phyloP scores from a whole-genome alignment of 2,888 invertebrate species.

The Mesoligia furuncula region DNA sequence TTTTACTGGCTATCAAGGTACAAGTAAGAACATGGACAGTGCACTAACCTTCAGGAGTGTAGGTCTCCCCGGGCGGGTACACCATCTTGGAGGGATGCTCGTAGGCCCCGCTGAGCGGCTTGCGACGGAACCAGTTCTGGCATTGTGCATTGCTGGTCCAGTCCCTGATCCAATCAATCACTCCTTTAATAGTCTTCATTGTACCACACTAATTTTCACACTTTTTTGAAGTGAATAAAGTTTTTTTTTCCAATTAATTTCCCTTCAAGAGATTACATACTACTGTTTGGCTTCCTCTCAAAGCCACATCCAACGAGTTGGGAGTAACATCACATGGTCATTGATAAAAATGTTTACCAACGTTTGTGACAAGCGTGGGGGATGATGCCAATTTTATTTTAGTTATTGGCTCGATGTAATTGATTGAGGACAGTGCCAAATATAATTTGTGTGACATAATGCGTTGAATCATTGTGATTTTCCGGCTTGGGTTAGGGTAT shows the following conservation, averaged over 20 bases:
- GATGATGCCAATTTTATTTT: slow-evolving; percentile 57
- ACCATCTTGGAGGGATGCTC: slow-evolving; percentile 98
- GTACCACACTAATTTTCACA: slow-evolving; percentile 10
- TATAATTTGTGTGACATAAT: slow-evolving; percentile 54
- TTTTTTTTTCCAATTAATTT: slow-evolving; percentile 30
- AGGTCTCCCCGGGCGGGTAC: slow-evolving; percentile 95
- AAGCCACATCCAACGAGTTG: slow-evolving; percentile 42
- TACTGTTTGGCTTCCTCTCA: slow-evolving; percentile 49
- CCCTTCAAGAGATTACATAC: slow-evolving; percentile 32
- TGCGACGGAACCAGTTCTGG: slow-evolving; percentile 95
- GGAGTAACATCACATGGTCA: slow-evolving; percentile 48
- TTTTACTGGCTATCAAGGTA: not conserved
- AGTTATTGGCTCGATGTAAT: slow-evolving; percentile 53
- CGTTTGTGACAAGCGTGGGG: slow-evolving; percentile 37
- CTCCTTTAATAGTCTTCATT: slow-evolving; percentile 55
- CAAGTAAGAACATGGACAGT: not conserved
- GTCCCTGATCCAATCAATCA: slow-evolving; percentile 89
- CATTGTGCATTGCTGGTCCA: slow-evolving; percentile 98
- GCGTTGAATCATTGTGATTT: slow-evolving; percentile 51
- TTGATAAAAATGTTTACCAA: slow-evolving; percentile 54
- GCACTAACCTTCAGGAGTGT: slow-evolving; percentile 93
- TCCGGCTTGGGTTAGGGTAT: slow-evolving; percentile 44
- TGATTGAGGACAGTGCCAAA: slow-evolving; percentile 52
- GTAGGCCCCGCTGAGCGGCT: slow-evolving; percentile 95
- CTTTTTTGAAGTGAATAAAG: not conserved